A percentile compares a stretch with the other conserved stretches of the same genome.
phyloP scores from a whole-genome alignment of 2,797 vertebrate species.

The Gastrophryne carolinensis region DNA sequence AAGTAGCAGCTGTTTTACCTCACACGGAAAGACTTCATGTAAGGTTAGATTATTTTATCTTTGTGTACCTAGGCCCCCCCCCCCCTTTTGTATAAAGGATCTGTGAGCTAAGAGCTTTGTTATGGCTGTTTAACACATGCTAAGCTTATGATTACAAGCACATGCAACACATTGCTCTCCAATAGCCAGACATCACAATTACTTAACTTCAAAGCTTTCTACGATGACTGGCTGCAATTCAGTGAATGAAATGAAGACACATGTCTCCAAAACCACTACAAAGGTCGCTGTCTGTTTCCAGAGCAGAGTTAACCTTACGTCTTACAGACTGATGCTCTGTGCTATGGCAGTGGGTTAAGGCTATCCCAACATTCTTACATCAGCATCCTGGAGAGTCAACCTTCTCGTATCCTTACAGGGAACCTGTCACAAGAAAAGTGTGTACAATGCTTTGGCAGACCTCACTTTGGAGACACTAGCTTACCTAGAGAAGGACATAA shows the following conservation, averaged over 20 bases:
- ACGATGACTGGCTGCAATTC: conserved; percentile 8
- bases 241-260: conserved; percentile 41
- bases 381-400: too few species aligned
- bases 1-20: not conserved
- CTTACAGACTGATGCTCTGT: not conserved
- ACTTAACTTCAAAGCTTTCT: conserved; percentile 47
- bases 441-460: too few species aligned
- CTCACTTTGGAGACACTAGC: too few species aligned
- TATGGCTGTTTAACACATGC: conserved; percentile 42
- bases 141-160: conserved; percentile 33
- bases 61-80: conserved; percentile 26
- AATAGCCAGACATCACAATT: conserved; percentile 25
- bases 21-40: not conserved
- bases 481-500: too few species aligned
- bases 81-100: conserved; percentile 12
- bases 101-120: conserved; percentile 21
- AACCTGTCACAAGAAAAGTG: too few species aligned
- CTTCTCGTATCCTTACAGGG: too few species aligned
- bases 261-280: conserved; percentile 33
- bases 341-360: not conserved
- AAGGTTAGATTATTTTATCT: conserved; percentile 12
- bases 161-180: conserved; percentile 3
- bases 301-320: not conserved
- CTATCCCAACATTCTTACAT: too few species aligned
- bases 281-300: conserved; percentile 29